Evolutionary conservation across 2,113 vertebrate genomes (phyloP).

Genomic region (Orientallactaga bullata): DNA sequence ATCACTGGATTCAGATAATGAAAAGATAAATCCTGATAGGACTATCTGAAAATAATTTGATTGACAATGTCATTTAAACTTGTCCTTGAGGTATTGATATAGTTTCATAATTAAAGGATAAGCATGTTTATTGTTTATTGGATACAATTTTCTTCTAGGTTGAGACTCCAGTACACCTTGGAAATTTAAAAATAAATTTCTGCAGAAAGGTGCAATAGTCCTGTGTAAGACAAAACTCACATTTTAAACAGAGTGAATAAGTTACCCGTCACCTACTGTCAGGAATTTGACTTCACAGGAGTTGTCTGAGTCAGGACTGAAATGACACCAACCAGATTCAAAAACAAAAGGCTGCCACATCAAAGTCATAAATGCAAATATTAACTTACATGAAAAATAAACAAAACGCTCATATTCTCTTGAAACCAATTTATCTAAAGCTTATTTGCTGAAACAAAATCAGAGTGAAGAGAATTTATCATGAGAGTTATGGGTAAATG

Average conservation of each 20-base stretch:
- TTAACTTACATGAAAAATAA: constrained; percentile 1
- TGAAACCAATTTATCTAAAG: neutral
- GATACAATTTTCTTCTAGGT: neutral
- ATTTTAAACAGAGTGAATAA: neutral
- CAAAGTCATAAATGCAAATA: neutral
- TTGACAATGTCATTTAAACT: neutral
- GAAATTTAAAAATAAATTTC: neutral
- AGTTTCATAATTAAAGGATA: neutral
- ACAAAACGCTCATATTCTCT: neutral
- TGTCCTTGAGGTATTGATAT: neutral
- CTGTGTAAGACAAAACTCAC: neutral
- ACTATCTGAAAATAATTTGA: neutral
- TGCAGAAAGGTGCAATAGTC: neutral
- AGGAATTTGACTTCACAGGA: neutral
- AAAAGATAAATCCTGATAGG: neutral
- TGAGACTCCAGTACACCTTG: neutral
- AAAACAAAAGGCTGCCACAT: neutral
- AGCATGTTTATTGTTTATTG: neutral
- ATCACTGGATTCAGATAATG: neutral
- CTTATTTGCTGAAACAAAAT: neutral
- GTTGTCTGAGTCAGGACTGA: neutral
- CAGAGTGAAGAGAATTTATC: neutral
- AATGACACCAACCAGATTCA: neutral
- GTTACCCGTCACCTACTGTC: neutral
- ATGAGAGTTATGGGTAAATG: neutral